Base-by-base conservation (phyloP, 2,888 invertebrate genomes). In the Eupithecia dodoneata region DNA sequence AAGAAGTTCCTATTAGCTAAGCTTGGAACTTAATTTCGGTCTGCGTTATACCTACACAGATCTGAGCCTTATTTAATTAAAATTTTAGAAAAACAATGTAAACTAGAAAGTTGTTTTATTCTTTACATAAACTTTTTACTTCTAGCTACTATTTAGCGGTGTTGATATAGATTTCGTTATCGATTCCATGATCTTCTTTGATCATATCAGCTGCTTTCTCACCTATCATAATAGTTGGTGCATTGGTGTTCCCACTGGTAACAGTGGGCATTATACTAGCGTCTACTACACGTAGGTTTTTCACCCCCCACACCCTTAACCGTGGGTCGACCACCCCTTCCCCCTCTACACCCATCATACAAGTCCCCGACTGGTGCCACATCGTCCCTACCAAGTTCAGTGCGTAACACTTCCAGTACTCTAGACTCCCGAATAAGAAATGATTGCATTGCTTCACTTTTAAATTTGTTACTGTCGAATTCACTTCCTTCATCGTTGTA, bases 231-330 rank as follows among this genome's bases (percentile, higher is more conserved):
- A 96, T 95, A 2, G 93, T 90, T 0, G 96, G 96, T 0, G 96
- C 96, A 81, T 96, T 96, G 2, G 95, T 96, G 83, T 96, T 96
- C 0, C 96, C 96, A 2, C 96, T 95, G 2, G 96, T 96, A 74
- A 96, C 95, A 52, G 90, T 91, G 0, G 97, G 97, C 95, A 97
- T 96, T 41, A 97, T 91, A 77, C 96, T 96, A 0, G 96, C 96
- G 82, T 97, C 97, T 4, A 96, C 96, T 5, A 96, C 96, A 66
- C 96, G 90, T 9, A 97, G 86, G 1, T 95, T 91, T 73, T 90
- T 89, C 0, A 96, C 90, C 0, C 96, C 96, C 80, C 96, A 91
- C 0, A 96, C 96, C 67, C 74, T 75, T 70, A 88, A 72, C 15
- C 83, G 76, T 44, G 79, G 80, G 72, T 87, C 86, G 2, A 89